These are phyloP conservation scores for Plagodis dolabraria DNA, from an alignment of 2,888 invertebrate species.

Conservation along the genomic window DNA sequence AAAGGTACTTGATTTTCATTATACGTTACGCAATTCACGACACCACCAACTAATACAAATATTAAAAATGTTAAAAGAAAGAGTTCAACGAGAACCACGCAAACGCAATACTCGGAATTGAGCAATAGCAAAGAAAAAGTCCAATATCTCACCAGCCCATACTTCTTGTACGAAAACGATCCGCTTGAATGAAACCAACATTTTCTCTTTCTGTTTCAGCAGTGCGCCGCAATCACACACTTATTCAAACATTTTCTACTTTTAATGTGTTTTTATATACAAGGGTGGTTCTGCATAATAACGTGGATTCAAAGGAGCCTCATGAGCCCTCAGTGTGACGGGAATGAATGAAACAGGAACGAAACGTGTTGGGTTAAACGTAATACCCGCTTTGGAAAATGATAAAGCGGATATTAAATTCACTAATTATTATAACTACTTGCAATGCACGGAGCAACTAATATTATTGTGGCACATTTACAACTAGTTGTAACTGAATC, in stretches of 20 bases:
- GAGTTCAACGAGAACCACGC: too few relatives aligned
- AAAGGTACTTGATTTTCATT: too few relatives aligned
- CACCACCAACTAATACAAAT: too few relatives aligned
- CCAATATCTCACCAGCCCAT: background rate
- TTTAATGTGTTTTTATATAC: slow-evolving; percentile 69
- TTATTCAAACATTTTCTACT: slow-evolving; percentile 76
- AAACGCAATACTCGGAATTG: too few relatives aligned
- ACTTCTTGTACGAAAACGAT: slow-evolving; percentile 10
- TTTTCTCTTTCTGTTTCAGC: slow-evolving; percentile 32
- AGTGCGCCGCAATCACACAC: slow-evolving; percentile 75
- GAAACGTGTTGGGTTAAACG: slow-evolving; percentile 3
- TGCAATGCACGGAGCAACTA: too few relatives aligned
- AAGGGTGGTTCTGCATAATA: slow-evolving; percentile 64
- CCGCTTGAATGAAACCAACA: slow-evolving; percentile 17
- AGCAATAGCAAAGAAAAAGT: too few relatives aligned
- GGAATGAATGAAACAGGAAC: slow-evolving; percentile 14
- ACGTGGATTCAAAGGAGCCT: slow-evolving; percentile 57
- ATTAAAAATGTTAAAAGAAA: too few relatives aligned
- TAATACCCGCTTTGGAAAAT: background rate
- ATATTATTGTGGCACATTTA: too few relatives aligned
- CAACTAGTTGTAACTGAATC: too few relatives aligned
- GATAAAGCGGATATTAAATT: too few relatives aligned
- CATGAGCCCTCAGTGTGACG: slow-evolving; percentile 21
- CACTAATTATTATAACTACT: too few relatives aligned
- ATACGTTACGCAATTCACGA: too few relatives aligned